Evolutionary conservation across 2,888 invertebrate species (phyloP), one percentile per base, ranked within the genome.

Genomic region (Drosophila nigritarsus): DNA sequence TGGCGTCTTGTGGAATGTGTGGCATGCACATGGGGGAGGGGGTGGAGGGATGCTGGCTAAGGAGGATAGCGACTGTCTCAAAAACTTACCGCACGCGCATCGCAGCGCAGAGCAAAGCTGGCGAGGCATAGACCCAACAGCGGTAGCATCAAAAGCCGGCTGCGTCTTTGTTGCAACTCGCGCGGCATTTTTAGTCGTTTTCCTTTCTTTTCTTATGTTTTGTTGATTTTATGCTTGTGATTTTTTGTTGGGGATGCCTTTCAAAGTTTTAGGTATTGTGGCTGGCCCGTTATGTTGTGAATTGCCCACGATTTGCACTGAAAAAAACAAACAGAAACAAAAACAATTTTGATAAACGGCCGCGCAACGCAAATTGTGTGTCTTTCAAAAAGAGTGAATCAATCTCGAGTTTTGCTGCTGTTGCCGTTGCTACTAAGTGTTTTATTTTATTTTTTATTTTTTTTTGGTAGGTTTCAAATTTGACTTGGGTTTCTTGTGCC

Each of bases 21-120:
- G 59, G 62, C 30, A 60, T 69, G 48, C 54, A 20, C 6, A 65
- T 30, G 45, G 54, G 50, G 36, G 13, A 49, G 58, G 36, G 36
- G 54, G 24, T 18, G 58, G 24, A 11, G 29, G 50, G n/a, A 40
- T n/a, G 34, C 20, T 11, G 9, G 15, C 20, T 4, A 54, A 62
- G 48, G 32, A 13, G 30, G 6, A 55, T 11, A 2, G 11, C 20
- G 11, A 20, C 4, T n/a, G 34, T 27, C 34, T 34, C n/a, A 38
- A 38, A 49, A 45, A 91, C 91, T 92, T 87, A 91, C 91, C 90
- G 92, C 91, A 86, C 91, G 88, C 73, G 91, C 91, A 82, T 91
- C 91, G 78, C 91, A 90, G 59, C 78, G 88, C 38, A 85, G 32
- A 36, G 58, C 70, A 34, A 83, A 78, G 77, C 84, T 83, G 78